These are phyloP conservation scores for Sesamia nonagrioides DNA, from an alignment of 1,140 invertebrate genomes.

Conservation along the genomic window DNA sequence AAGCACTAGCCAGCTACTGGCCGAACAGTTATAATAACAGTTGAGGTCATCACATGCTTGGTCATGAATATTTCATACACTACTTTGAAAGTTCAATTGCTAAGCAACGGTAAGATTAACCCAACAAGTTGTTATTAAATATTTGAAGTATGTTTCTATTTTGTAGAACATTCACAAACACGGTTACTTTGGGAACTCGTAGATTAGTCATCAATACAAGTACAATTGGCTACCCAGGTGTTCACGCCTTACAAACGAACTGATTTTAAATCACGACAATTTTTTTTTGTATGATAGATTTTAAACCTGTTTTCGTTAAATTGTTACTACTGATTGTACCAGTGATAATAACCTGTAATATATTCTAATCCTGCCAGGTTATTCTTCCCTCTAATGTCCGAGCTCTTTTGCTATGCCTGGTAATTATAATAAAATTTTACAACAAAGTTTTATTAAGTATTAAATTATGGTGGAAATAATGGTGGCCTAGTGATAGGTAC, in stretches of 20 bases:
- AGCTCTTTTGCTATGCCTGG: too few relatives aligned
- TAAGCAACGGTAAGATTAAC: conserved; percentile 31
- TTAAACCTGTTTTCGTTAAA: neutral
- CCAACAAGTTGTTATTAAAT: conserved; percentile 40
- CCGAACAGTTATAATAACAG: conserved; percentile 64
- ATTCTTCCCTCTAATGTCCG: too few relatives aligned
- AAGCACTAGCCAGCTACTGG: conserved; percentile 41
- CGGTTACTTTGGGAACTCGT: neutral
- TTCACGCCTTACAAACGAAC: neutral
- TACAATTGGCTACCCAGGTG: conserved; percentile 3
- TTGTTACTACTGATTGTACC: too few relatives aligned
- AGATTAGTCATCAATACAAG: conserved; percentile 28
- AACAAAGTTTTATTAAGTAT: too few relatives aligned
- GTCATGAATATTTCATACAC: conserved; percentile 63
- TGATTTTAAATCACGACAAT: neutral
- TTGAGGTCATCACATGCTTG: conserved; percentile 61
- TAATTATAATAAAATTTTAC: too few relatives aligned
- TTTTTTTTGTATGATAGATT: neutral
- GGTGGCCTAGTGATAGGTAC: too few relatives aligned
- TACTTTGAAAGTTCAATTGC: conserved; percentile 54
- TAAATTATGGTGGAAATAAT: too few relatives aligned
- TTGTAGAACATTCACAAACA: conserved; percentile 32
- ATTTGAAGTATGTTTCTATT: conserved; percentile 26
- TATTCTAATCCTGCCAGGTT: too few relatives aligned
- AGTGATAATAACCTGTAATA: too few relatives aligned